These are phyloP conservation scores for Ia io DNA, from an alignment of 2,113 vertebrate species.

Conservation along the genomic window DNA sequence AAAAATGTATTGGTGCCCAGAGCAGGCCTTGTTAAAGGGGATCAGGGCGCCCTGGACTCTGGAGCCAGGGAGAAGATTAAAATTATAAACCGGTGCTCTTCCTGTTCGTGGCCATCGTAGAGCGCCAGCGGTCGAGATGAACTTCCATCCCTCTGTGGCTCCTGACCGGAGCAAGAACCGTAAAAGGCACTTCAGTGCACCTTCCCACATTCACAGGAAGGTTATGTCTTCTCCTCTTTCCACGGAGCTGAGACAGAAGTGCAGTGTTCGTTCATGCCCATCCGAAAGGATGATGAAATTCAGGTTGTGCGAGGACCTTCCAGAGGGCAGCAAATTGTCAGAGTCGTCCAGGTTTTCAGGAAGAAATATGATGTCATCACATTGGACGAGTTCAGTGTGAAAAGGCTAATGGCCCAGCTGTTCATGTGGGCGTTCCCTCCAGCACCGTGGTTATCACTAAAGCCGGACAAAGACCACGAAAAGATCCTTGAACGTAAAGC, in stretches of 20 bases:
- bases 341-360: neutral
- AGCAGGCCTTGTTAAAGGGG: too few species aligned
- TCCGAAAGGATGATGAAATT: neutral
- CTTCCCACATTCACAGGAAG: neutral
- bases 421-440: too few species aligned
- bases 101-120: neutral
- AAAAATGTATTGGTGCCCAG: accelerated
- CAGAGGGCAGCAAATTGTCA: too few species aligned
- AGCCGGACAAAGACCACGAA: neutral
- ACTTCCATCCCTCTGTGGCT: neutral
- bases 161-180: neutral
- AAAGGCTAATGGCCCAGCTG: neutral
- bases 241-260: neutral
- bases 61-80: neutral
- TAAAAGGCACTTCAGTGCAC: neutral
- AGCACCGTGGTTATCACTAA: neutral
- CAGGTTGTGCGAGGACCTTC: neutral
- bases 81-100: accelerated
- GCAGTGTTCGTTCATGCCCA: too few species aligned
- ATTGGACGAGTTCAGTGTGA: neutral
- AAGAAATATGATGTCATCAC: neutral
- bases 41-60: accelerated
- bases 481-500: neutral
- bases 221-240: neutral
- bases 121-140: too few species aligned